phyloP scores from a whole-genome alignment of 2,113 vertebrate genomes.

The Centropus bengalensis region DNA sequence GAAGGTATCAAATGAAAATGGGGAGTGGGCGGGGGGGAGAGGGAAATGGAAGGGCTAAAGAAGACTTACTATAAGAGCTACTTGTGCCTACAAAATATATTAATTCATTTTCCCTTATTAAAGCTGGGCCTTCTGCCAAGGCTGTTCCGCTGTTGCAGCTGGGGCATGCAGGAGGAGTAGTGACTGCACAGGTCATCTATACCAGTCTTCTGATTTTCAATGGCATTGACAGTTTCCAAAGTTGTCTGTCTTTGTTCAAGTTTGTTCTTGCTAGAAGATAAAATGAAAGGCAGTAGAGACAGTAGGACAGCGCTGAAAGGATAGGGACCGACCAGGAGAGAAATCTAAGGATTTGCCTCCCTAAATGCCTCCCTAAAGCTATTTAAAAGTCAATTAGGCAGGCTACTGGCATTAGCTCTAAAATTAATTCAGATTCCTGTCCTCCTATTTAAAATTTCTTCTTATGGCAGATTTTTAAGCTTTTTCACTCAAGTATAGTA shows the following conservation, averaged over 20 bases:
- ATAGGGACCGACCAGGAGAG: neutral
- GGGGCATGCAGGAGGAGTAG: neutral
- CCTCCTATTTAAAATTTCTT: neutral
- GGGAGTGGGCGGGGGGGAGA: no score
- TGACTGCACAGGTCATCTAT: neutral
- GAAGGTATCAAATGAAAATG: neutral
- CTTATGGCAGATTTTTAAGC: neutral
- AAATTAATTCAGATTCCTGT: conserved; percentile 32
- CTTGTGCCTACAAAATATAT: neutral
- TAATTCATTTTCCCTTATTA: neutral
- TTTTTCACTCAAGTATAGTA: neutral
- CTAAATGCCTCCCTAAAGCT: no score
- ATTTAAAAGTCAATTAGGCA: conserved; percentile 44
- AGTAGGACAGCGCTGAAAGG: neutral
- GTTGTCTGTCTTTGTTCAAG: neutral
- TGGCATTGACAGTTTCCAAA: neutral
- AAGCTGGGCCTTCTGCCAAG: neutral
- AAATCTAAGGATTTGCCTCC: no score
- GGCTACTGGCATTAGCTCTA: conserved; percentile 1
- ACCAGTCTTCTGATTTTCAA: neutral
- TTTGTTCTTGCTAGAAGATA: neutral
- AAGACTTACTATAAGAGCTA: neutral
- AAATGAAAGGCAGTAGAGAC: neutral
- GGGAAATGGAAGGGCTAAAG: neutral
- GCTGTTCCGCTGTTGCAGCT: neutral